Evolutionary conservation across 2,888 invertebrate species (phyloP).

Genomic region (Meloe dianella): DNA sequence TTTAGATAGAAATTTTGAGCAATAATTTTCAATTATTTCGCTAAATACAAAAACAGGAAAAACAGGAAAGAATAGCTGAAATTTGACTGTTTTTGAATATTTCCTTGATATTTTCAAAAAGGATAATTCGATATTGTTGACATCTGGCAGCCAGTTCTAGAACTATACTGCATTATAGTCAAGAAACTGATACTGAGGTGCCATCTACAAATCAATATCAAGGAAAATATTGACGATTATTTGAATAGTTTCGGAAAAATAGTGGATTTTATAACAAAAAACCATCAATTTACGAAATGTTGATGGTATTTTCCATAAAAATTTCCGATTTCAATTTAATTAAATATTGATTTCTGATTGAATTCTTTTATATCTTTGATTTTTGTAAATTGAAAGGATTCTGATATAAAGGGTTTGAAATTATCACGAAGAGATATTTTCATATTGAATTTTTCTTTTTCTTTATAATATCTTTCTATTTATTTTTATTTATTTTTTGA

Average conservation of each 20-base stretch:
- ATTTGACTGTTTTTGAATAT: not conserved
- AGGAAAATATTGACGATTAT: slow-evolving; percentile 11
- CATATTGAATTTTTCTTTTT: not conserved
- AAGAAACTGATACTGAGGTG: slow-evolving; percentile 19
- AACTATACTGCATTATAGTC: not conserved
- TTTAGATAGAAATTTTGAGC: not conserved
- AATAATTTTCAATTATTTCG: not conserved
- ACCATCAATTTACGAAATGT: not conserved
- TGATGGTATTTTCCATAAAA: not conserved
- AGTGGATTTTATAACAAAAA: not conserved
- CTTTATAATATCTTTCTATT: not conserved
- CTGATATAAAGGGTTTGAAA: not conserved
- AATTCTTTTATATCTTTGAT: not conserved
- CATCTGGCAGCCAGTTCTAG: not conserved
- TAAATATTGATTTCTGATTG: not conserved
- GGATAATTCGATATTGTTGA: not conserved
- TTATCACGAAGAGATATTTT: not conserved
- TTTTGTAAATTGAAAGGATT: not conserved
- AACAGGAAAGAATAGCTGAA: too few species aligned
- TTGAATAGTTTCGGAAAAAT: not conserved
- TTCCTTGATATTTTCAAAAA: not conserved
- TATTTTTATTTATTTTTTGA: slow-evolving; percentile 27
- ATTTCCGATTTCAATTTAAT: not conserved
- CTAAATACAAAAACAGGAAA: not conserved
- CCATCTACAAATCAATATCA: slow-evolving; percentile 27